Evolutionary conservation across 2,888 invertebrate genomes (phyloP), one percentile per base, ranked within the genome.

Genomic region (Trachelus iudaicus): DNA sequence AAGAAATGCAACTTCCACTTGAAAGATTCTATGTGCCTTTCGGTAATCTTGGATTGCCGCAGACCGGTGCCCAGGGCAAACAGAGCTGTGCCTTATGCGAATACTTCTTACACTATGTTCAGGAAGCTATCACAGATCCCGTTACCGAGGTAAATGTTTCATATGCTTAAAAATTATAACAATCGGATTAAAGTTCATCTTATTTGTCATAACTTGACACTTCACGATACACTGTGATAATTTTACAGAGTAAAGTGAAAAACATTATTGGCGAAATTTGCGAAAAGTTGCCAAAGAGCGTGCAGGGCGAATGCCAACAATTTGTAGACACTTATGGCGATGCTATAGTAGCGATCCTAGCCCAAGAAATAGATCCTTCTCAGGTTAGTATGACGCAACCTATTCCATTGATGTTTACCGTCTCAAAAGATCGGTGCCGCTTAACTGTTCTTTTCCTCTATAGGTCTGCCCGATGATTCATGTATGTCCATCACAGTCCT

Each of bases 321-420:
- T 97, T 98, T 90, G 94, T 98, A 11, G 93, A 95, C 11, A 93
- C 94, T 82, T 98, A 97, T 90, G 96, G 96, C 30, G 95, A 96
- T 84, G 95, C 96, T 4, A 92, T 97, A 79, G 94, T 97, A 83
- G 95, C 96, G 12, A 90, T 97, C 79, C 90, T 97, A 12, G 95
- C 95, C 69, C 96, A 97, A 89, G 95, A 95, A 90, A 95, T 96
- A 75, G 96, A 96, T 90, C 96, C 96, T 1, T 93, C 95, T 11
- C 92, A 93, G 85, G 95, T 96, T 77, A 92, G 92, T 92, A 75
- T 34, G 76, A 30, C 4, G 13, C 34, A 23, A 35, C 9, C 6
- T 2, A 56, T 56, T 23, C 56, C 23, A 34, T 34, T 30, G 35
- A 31, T 12, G 11, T 37, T 69, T 56, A 33, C 34, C 69, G 34